Base-by-base conservation (phyloP, 1,140 invertebrate genomes). In the Zaprionus kolodkinae region DNA sequence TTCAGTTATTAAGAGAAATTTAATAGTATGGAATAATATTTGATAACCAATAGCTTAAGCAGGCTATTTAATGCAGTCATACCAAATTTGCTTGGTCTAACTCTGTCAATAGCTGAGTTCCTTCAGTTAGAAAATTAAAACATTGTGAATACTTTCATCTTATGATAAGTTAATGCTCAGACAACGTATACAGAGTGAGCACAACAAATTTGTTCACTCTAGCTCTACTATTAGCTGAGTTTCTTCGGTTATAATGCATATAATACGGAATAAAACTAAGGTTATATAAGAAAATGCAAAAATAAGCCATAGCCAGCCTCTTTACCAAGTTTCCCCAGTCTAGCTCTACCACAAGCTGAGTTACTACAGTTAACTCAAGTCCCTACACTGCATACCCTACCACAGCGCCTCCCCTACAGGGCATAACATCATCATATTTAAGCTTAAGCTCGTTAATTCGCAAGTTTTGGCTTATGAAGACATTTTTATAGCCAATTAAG, bases 401-500 rank as follows among this genome's bases (percentile, higher is more conserved):
- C 11, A 6, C n/a, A n/a, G n/a, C n/a, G n/a, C 13, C 21, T 10
- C 21, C 0, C 11, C 36, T 40, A 27, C 21, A 43, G 72, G 40
- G 52, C 59, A 72, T 72, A 11, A 17, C 56, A 43, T 25, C 30
- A 62, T 27, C 62, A 70, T 76, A 45, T 65, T 71, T 71, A 43
- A 72, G 30, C 55, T 50, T 43, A 74, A 68, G 71, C 59, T 61
- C 68, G 76, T 70, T 64, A 67, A 75, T 75, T 75, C 52, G 52
- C 66, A 62, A 64, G 36, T 54, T 69, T 84, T 70, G 70, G 61
- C 59, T 66, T 70, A 88, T 89, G 81, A 88, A 88, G 85, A 90
- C 85, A 81, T 88, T 88, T 88, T 88, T 89, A 88, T 88, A 67
- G 78, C 72, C 85, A 88, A 88, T 88, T 88, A 88, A 88, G 85